Conservation (phyloP, 2,113 vertebrate genomes). For the Alligator sinensis region DNA sequence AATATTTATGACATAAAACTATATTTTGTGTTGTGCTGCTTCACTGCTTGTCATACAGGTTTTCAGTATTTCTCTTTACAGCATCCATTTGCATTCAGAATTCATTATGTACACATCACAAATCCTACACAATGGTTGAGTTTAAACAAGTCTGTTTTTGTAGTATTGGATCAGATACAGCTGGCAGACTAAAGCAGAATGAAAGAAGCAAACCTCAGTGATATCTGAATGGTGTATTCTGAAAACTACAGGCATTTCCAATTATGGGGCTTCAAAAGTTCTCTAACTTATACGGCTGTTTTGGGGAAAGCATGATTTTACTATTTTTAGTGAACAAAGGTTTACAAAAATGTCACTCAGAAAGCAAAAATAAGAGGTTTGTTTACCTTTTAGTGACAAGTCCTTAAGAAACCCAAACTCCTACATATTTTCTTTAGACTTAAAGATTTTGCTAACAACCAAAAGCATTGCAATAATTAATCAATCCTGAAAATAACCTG, state of each 20-base stretch:
- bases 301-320: slow-evolving; percentile 6
- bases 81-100: slow-evolving; percentile 62
- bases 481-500: background rate
- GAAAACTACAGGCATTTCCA: slow-evolving; percentile 45
- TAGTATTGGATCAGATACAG: slow-evolving; percentile 59
- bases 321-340: background rate
- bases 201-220: slow-evolving; percentile 49
- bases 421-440: background rate
- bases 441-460: background rate
- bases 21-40: slow-evolving; percentile 62
- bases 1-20: slow-evolving; percentile 63
- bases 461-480: background rate
- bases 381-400: background rate
- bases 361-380: background rate
- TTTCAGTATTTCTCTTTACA: slow-evolving; percentile 60
- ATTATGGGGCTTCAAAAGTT: slow-evolving; percentile 43
- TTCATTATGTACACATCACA: slow-evolving; percentile 65
- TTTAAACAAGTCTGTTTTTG: slow-evolving; percentile 68
- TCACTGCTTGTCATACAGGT: slow-evolving; percentile 61
- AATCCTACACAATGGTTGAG: slow-evolving; percentile 60
- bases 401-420: background rate
- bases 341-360: background rate
- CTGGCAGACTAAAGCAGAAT: slow-evolving; percentile 53
- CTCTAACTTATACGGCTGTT: background rate
- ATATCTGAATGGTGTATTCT: slow-evolving; percentile 33